These are phyloP conservation scores for Microcebus jonahi DNA, from an alignment of 2,113 vertebrate genomes.

Conservation along the genomic window DNA sequence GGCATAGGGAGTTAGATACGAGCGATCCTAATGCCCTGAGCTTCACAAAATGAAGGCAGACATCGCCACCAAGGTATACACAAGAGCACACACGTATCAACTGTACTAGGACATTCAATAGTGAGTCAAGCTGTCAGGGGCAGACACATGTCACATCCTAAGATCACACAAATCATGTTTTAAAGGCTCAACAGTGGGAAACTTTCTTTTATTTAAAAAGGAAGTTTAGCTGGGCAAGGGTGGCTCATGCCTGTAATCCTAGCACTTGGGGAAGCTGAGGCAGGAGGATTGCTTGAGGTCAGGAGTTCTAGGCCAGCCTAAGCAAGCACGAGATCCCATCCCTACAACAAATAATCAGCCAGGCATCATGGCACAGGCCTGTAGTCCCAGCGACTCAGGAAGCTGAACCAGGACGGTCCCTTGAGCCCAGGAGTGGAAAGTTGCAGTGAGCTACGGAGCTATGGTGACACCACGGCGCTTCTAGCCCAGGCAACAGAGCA, in stretches of 20 bases:
- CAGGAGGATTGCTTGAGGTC: not conserved
- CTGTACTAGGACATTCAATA: fast-evolving
- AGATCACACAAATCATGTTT: not conserved
- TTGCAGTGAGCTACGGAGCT: too few species aligned
- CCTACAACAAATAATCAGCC: not conserved
- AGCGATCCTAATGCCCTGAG: fast-evolving
- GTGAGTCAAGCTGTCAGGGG: not conserved
- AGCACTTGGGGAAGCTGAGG: too few species aligned
- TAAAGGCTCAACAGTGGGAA: not conserved
- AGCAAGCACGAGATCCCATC: not conserved
- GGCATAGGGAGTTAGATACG: not conserved
- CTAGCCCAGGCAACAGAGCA: too few species aligned
- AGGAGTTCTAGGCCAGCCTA: not conserved
- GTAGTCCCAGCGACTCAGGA: not conserved
- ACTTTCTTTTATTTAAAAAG: not conserved
- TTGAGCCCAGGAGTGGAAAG: too few species aligned
- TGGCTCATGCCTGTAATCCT: too few species aligned
- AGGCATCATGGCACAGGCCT: not conserved
- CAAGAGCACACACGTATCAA: not conserved
- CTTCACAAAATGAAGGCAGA: not conserved
- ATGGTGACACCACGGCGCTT: too few species aligned
- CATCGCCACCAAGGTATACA: fast-evolving
- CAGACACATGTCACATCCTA: not conserved
- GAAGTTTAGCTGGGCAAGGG: not conserved
- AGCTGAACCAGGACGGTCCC: not conserved